Conservation (phyloP, 2,797 vertebrate species). For the Trachops cirrhosus region DNA sequence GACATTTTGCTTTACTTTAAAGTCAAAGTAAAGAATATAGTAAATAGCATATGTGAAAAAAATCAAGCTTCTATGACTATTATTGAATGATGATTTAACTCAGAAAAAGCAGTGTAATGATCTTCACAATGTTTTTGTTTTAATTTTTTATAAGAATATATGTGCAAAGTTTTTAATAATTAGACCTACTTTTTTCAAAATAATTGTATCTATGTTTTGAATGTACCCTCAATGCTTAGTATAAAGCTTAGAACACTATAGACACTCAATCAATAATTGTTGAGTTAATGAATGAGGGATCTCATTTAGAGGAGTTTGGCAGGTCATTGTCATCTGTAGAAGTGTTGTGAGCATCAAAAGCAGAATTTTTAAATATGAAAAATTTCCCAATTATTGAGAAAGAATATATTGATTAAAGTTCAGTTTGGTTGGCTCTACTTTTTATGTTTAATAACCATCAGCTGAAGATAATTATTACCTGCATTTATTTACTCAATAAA, state of each 20-base stretch:
- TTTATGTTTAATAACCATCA: background rate
- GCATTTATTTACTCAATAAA: background rate
- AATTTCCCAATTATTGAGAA: background rate
- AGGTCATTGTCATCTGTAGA: background rate
- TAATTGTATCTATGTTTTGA: background rate
- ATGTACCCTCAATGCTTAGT: background rate
- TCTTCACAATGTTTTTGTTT: background rate
- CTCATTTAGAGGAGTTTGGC: background rate
- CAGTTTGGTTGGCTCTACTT: background rate
- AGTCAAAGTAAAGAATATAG: background rate
- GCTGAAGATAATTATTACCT: background rate
- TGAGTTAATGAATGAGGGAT: background rate
- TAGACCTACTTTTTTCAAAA: background rate
- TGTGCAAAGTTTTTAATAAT: background rate
- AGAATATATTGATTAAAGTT: background rate
- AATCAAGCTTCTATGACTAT: background rate
- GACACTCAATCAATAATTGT: background rate
- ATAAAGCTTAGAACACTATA: background rate
- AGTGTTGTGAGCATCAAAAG: background rate
- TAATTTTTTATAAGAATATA: background rate
- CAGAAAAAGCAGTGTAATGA: background rate
- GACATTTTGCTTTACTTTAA: background rate
- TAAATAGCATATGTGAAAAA: background rate
- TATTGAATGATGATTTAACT: background rate
- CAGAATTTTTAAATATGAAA: background rate